Evolutionary conservation across 2,888 invertebrate genomes (phyloP).

Genomic region (Pharmacophagus antenor): DNA sequence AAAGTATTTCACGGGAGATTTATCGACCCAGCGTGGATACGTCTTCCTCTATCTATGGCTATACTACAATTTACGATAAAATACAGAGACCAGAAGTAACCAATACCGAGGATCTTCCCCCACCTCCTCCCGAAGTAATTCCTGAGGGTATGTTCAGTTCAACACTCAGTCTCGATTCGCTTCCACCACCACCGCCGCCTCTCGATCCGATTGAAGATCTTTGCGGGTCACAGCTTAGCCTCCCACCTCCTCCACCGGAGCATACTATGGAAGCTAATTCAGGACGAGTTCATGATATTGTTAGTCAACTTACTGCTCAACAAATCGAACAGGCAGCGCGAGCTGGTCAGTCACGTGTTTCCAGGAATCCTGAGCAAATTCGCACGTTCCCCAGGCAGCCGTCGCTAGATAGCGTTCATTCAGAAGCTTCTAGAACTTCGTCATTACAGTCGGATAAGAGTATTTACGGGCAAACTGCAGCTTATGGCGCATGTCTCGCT

Average conservation of each 20-base stretch:
- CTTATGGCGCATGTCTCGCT: conserved; percentile 77
- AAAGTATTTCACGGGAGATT: conserved; percentile 54
- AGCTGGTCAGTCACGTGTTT: conserved; percentile 60
- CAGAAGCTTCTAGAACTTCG: conserved; percentile 71
- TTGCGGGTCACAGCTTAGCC: conserved; percentile 86
- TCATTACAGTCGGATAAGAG: conserved; percentile 69
- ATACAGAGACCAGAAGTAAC: conserved; percentile 46
- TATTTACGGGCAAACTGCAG: conserved; percentile 56
- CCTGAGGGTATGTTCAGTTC: conserved; percentile 84
- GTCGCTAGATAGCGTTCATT: conserved; percentile 78
- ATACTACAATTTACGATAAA: conserved; percentile 73
- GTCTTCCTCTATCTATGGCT: conserved; percentile 64
- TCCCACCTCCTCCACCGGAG: conserved; percentile 87
- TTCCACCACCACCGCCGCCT: conserved; percentile 89
- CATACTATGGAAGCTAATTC: conserved; percentile 63
- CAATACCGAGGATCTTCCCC: conserved; percentile 78
- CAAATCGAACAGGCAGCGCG: conserved; percentile 61
- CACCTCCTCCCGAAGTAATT: conserved; percentile 84
- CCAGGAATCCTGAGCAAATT: conserved; percentile 59
- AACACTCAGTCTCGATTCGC: conserved; percentile 88
- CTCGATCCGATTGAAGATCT: conserved; percentile 72
- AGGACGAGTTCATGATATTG: conserved; percentile 69
- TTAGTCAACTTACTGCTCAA: conserved; percentile 63
- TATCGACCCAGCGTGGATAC: conserved; percentile 57
- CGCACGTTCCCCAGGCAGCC: conserved; percentile 78